phyloP scores from a whole-genome alignment of 2,797 vertebrate species.

The Schizopygopsis malacanthus region DNA sequence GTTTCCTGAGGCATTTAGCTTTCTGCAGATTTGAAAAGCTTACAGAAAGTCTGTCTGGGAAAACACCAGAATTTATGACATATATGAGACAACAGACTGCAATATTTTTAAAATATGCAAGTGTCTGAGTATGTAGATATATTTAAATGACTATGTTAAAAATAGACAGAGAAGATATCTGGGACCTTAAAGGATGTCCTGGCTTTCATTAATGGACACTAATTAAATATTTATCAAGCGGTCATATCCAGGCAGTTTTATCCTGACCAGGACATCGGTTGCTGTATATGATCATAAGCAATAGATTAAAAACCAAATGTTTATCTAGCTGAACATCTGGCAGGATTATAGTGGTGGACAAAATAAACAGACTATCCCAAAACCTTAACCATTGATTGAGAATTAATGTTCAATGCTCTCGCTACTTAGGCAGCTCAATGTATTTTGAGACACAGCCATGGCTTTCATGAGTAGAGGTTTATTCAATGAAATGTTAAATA shows the following conservation, averaged over 20 bases:
- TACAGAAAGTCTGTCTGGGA: conserved; percentile 15
- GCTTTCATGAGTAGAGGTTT: not conserved
- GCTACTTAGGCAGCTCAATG: not conserved
- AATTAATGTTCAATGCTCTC: not conserved
- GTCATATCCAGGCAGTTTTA: not conserved
- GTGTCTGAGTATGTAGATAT: not conserved
- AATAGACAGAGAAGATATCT: conserved; percentile 3
- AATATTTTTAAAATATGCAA: conserved; percentile 3
- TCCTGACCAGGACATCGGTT: not conserved
- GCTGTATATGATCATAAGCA: not conserved
- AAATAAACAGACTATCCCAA: not conserved
- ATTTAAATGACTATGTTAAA: conserved; percentile 15
- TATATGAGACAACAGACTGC: conserved; percentile 14
- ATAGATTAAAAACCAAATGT: not conserved
- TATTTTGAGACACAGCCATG: not conserved
- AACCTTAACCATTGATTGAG: not conserved
- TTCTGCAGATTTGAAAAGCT: conserved; percentile 35
- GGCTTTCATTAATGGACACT: not conserved
- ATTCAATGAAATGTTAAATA: conserved; percentile 19
- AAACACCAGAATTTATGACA: conserved; percentile 34
- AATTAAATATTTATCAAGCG: conserved; percentile 17
- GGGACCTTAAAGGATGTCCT: not conserved
- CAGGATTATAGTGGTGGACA: not conserved
- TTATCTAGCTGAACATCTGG: not conserved
- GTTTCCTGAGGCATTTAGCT: conserved; percentile 38